Conservation (phyloP, 2,797 vertebrate species). For the Allochrocebus solatus region DNA sequence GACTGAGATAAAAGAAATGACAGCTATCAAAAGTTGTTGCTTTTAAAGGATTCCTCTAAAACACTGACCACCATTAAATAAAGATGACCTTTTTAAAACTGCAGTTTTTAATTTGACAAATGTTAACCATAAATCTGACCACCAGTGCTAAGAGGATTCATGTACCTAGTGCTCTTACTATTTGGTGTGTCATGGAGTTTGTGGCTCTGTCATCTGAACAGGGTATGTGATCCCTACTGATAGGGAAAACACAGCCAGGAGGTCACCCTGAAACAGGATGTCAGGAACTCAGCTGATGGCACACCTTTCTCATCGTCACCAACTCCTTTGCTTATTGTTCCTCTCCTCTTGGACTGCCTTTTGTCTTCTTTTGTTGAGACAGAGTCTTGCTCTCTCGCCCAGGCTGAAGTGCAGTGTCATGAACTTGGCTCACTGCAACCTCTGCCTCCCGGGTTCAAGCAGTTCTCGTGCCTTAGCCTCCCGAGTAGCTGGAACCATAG, state of each 20-base stretch:
- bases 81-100: constrained; percentile 12
- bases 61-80: background rate
- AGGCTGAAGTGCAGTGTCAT: no score
- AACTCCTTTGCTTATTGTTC: background rate
- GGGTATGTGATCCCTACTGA: background rate
- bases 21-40: background rate
- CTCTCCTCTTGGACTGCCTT: background rate
- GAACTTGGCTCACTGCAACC: no score
- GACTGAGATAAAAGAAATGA: background rate
- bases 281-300: background rate
- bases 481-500: no score
- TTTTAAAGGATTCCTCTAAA: constrained; percentile 20
- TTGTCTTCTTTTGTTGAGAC: background rate
- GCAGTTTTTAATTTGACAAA: background rate
- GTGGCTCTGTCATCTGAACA: background rate
- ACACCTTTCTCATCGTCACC: background rate
- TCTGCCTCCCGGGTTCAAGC: no score
- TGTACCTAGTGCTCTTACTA: background rate
- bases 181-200: background rate
- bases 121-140: background rate
- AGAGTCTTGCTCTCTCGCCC: no score
- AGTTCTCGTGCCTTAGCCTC: no score
- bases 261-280: background rate
- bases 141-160: background rate
- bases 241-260: background rate